Evolutionary conservation across 2,888 invertebrate species (phyloP).

Genomic region (Tribolium freemani): DNA sequence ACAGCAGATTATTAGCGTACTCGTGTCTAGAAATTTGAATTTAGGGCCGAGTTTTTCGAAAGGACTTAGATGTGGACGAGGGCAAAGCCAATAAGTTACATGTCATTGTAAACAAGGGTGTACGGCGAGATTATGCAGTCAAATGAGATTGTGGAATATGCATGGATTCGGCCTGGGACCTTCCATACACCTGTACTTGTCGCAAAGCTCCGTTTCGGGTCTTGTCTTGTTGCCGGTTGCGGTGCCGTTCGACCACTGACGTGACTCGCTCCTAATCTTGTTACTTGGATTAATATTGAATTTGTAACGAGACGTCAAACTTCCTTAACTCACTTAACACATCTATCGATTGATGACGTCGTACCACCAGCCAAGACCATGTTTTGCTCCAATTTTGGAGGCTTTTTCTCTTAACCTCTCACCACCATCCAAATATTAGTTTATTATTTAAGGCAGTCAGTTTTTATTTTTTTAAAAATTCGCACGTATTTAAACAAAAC

Average conservation of each 20-base stretch:
- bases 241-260: conserved; percentile 47
- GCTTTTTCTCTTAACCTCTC: too few species aligned
- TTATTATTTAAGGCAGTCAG: too few species aligned
- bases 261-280: conserved; percentile 59
- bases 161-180: conserved; percentile 64
- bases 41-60: background rate
- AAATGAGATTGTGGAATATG: conserved; percentile 68
- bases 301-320: conserved; percentile 55
- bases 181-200: conserved; percentile 49
- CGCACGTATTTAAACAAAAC: too few species aligned
- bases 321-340: conserved; percentile 33
- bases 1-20: conserved; percentile 48
- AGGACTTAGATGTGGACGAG: background rate
- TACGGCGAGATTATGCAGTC: conserved; percentile 66
- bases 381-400: background rate
- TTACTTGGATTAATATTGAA: conserved; percentile 61
- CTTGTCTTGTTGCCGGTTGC: conserved; percentile 9
- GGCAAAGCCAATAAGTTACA: conserved; percentile 58
- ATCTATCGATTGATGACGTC: conserved; percentile 32
- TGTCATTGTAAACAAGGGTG: conserved; percentile 64
- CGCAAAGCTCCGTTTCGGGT: conserved; percentile 4
- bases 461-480: too few species aligned
- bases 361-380: background rate
- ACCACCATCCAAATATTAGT: too few species aligned
- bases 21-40: conserved; percentile 47